Conservation (phyloP, 2,113 vertebrate genomes). For the Sylvia atricapilla region DNA sequence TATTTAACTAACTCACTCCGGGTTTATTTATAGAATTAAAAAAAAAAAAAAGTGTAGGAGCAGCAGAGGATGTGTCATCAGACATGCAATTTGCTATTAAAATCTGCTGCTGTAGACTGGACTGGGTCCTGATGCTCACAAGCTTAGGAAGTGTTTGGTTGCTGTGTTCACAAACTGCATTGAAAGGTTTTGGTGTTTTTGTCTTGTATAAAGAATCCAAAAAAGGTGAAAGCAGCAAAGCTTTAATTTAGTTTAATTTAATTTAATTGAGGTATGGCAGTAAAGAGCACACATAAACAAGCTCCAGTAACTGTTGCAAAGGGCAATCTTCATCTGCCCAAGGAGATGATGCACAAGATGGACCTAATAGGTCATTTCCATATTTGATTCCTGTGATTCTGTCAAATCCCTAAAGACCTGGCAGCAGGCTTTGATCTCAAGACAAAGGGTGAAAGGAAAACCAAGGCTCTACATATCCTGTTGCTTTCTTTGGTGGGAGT, state of each 20-base stretch:
- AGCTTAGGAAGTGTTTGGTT: not conserved
- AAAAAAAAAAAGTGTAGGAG: not conserved
- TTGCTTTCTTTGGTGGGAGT: slow-evolving; percentile 9
- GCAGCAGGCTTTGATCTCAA: slow-evolving; percentile 28
- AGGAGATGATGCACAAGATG: not conserved
- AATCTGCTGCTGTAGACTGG: not conserved
- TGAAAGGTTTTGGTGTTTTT: not conserved
- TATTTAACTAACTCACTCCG: not conserved
- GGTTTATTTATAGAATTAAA: not conserved
- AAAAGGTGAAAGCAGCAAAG: not conserved
- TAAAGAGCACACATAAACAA: not conserved
- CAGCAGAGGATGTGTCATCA: not conserved
- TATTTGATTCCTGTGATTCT: slow-evolving; percentile 34
- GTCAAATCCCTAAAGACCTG: slow-evolving; percentile 8
- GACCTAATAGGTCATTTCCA: not conserved
- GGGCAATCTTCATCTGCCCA: not conserved
- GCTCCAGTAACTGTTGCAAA: not conserved
- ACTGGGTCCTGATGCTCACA: not conserved
- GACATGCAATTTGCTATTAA: not conserved
- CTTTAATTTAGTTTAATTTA: too few relatives aligned
- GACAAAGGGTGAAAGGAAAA: slow-evolving; percentile 22
- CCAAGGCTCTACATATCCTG: not conserved
- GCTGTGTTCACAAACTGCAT: not conserved
- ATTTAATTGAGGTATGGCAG: not conserved
- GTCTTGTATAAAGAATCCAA: not conserved